These are phyloP conservation scores for Agrochola lychnidis DNA, from an alignment of 2,888 invertebrate genomes.

Conservation along the genomic window DNA sequence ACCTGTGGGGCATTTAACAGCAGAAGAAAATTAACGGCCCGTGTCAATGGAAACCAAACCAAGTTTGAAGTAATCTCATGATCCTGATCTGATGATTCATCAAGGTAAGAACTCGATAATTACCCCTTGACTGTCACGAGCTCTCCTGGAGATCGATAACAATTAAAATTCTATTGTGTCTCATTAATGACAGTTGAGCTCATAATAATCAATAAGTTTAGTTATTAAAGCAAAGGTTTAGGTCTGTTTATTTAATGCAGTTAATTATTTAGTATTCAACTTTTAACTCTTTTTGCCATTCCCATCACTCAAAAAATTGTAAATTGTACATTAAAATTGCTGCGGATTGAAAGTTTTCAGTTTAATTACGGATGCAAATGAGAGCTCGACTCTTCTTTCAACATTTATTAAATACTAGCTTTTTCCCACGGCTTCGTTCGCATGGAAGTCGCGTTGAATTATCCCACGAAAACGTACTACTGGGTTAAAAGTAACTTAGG, in stretches of 20 bases:
- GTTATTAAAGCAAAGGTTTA: not conserved
- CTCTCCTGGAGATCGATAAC: no score
- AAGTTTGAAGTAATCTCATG: not conserved
- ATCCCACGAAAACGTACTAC: no score
- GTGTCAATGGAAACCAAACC: not conserved
- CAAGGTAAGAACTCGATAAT: not conserved
- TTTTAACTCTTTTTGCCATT: not conserved
- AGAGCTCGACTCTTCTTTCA: slow-evolving; percentile 4
- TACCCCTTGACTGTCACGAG: not conserved
- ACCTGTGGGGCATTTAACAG: not conserved
- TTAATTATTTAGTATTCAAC: not conserved
- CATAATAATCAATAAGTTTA: not conserved
- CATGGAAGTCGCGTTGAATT: no score
- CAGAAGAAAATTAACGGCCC: not conserved
- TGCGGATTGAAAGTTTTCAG: slow-evolving; percentile 22
- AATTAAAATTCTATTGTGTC: no score
- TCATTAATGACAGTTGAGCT: no score
- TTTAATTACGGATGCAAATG: slow-evolving; percentile 32
- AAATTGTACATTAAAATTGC: slow-evolving; percentile 4
- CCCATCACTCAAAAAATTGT: slow-evolving; percentile 9
- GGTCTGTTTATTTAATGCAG: not conserved
- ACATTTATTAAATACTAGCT: slow-evolving; percentile 32
- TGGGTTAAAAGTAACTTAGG: no score
- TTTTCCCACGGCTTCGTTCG: no score
- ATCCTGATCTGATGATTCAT: not conserved